phyloP scores from a whole-genome alignment of 2,888 invertebrate genomes.

The Pollenia angustigena region DNA sequence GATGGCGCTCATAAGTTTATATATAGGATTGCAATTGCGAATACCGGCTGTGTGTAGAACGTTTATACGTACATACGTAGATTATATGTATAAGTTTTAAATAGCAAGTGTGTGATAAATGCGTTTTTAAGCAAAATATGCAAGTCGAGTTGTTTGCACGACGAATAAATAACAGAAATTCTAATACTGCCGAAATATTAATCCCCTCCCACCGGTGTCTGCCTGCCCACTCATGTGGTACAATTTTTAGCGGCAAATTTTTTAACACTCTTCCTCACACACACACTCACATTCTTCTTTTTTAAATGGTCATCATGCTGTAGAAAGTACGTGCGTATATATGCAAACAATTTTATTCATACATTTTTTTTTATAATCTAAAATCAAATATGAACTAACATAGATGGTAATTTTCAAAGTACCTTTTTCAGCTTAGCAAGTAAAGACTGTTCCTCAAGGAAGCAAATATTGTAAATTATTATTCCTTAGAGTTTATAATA shows the following conservation, averaged over 20 bases:
- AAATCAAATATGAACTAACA: slow-evolving; percentile 12
- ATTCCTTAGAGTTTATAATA: too few species aligned
- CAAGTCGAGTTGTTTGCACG: slow-evolving; percentile 54
- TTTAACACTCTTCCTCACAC: slow-evolving; percentile 13
- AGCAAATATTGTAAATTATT: too few species aligned
- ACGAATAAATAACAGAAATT: slow-evolving; percentile 54
- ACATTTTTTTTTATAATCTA: slow-evolving; percentile 15
- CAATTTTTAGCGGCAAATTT: slow-evolving; percentile 25
- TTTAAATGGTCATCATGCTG: slow-evolving; percentile 69
- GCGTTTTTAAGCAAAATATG: slow-evolving; percentile 70
- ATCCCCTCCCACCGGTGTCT: slow-evolving; percentile 8
- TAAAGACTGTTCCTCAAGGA: too few species aligned
- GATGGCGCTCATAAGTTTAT: not conserved
- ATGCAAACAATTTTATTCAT: slow-evolving; percentile 39
- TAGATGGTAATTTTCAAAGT: slow-evolving; percentile 5
- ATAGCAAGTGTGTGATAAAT: slow-evolving; percentile 72
- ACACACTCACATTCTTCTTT: not conserved
- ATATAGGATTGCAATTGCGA: slow-evolving; percentile 17
- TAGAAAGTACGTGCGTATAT: slow-evolving; percentile 29
- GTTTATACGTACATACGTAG: slow-evolving; percentile 18
- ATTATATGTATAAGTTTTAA: slow-evolving; percentile 52
- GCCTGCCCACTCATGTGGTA: slow-evolving; percentile 6
- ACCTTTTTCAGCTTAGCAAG: not conserved
- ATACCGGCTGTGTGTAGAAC: slow-evolving; percentile 29
- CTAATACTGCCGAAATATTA: slow-evolving; percentile 64